Percentiles rank a stretch among this genome's conserved stretches.
Conservation (phyloP, 23 tunicate genomes). For the Aplidium turbinatum region DNA sequence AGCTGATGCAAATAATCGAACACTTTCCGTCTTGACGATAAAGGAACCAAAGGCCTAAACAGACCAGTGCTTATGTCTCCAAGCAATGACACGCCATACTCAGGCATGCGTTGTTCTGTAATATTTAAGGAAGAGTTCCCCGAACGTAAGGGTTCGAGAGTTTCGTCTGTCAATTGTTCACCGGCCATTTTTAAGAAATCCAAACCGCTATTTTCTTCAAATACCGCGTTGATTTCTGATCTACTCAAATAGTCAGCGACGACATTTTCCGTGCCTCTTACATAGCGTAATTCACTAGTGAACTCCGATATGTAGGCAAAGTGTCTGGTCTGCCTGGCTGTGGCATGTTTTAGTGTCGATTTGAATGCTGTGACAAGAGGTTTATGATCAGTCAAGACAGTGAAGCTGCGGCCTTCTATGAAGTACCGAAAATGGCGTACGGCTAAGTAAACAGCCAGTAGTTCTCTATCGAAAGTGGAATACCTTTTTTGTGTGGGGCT, state of each 20-base stretch:
- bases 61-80: conserved; percentile 24
- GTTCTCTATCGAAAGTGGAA: conserved; percentile 37
- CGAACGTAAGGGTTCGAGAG: background rate
- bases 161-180: background rate
- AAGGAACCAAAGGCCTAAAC: conserved; percentile 22
- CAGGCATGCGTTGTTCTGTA: background rate
- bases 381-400: conserved; percentile 30
- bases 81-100: background rate
- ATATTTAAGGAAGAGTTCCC: background rate
- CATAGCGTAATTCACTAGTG: background rate
- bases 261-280: conserved; percentile 1
- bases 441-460: conserved; percentile 24
- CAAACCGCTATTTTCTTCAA: background rate
- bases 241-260: conserved; percentile 25
- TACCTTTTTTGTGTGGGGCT: conserved; percentile 18
- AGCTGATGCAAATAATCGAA: conserved; percentile 9
- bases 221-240: no score
- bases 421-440: conserved; percentile 25
- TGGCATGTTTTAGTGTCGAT: conserved; percentile 1
- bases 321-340: conserved; percentile 2
- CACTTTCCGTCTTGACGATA: background rate
- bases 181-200: conserved; percentile 7
- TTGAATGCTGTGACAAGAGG: conserved; percentile 10
- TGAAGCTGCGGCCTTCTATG: conserved; percentile 14
- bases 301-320: conserved; percentile 5